Conservation (phyloP, 2,797 vertebrate species). For the Myiothlypis chrysogaster region DNA sequence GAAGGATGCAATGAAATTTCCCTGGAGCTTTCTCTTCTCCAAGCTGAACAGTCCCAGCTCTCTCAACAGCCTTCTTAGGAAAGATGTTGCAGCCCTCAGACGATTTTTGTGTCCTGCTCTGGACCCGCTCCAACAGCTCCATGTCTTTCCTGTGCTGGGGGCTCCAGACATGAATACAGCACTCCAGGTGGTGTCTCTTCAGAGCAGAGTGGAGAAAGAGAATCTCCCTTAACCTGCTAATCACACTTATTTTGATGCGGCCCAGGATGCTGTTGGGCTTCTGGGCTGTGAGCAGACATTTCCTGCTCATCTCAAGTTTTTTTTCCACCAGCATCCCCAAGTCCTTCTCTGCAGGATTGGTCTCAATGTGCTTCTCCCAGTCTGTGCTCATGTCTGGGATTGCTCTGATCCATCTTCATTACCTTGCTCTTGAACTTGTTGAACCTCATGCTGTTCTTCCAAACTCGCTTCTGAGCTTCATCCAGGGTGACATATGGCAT, state of each 20-base stretch:
- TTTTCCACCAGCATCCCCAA: background rate
- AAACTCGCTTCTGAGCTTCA: background rate
- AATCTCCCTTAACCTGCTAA: background rate
- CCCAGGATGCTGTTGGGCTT: background rate
- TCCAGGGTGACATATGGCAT: background rate
- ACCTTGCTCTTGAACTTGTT: background rate
- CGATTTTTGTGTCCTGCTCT: background rate
- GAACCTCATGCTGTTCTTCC: background rate
- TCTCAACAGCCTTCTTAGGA: background rate
- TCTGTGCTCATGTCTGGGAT: background rate
- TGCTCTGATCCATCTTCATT: background rate
- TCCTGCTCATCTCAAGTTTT: background rate
- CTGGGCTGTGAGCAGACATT: background rate
- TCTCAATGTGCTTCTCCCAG: background rate
- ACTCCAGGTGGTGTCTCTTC: background rate
- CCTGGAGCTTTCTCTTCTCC: background rate
- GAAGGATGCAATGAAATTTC: background rate
- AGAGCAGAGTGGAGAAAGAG: background rate
- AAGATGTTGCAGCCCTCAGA: background rate
- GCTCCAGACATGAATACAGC: background rate
- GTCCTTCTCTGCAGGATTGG: background rate
- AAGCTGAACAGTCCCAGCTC: background rate
- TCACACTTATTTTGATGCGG: background rate
- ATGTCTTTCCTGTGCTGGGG: background rate
- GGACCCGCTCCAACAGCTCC: background rate